Base-by-base conservation (phyloP, 2,888 invertebrate genomes). In the Theodoxus fluviatilis region DNA sequence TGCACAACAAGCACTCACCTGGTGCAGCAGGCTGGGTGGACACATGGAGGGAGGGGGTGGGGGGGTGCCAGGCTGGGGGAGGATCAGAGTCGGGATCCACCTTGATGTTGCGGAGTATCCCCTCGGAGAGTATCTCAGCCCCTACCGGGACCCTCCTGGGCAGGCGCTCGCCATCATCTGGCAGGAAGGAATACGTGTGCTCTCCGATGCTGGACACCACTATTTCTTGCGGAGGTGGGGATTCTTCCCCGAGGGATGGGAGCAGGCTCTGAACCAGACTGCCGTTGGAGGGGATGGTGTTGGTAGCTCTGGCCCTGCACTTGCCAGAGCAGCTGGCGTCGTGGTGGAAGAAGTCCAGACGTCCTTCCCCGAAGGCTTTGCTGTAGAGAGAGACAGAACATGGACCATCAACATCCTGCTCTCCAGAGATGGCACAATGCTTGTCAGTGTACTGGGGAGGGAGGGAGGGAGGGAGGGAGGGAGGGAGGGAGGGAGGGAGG, bases 341-440 rank as follows among this genome's bases (percentile, higher is more conserved):
- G 73, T 88, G 88, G 65, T 85, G 82, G 77, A 84, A 84, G 78
- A 88, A 88, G 69, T 87, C 86, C 52, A 88, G 76, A 12, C 81
- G 78, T 31, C 87, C 84, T 73, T 83, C 80, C 67, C 88, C 88
- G 80, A 88, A 87, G 67, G 86, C 75, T 2, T 86, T 85, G 69
- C 88, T 86, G 73, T 43, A 71, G 66, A 70, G 18, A 67, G 18
- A 22, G 25, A 2, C 3, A 12, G 7, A n/a, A n/a, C n/a, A n/a
- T n/a, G n/a, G n/a, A n/a, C n/a, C n/a, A n/a, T n/a, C n/a, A n/a
- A n/a, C n/a, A n/a, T n/a, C n/a, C n/a, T n/a, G n/a, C n/a, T n/a
- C n/a, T n/a, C n/a, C n/a, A n/a, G n/a, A n/a, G n/a, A n/a, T n/a
- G n/a, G n/a, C n/a, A n/a, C n/a, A n/a, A n/a, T n/a, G n/a, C n/a